These are phyloP conservation scores for Thymallus thymallus DNA, from an alignment of 2,113 vertebrate genomes.

Conservation along the genomic window DNA sequence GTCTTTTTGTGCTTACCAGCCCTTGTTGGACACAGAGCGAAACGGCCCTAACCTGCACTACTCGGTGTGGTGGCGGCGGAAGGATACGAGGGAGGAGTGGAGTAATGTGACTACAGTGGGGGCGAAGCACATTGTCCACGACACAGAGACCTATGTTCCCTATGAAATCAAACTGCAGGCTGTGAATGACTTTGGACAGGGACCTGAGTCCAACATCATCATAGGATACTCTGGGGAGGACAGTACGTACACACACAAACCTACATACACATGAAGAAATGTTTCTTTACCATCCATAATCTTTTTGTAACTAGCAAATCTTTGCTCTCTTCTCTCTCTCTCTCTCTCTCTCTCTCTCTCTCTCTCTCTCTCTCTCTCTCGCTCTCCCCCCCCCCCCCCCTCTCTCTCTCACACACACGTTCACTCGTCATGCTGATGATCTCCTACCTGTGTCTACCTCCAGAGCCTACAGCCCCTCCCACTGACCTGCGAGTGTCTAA, in stretches of 20 bases:
- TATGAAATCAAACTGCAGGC: slow-evolving; percentile 94
- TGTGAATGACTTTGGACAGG: slow-evolving; percentile 85
- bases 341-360: not conserved
- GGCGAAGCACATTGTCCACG: slow-evolving; percentile 76
- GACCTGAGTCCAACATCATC: slow-evolving; percentile 81
- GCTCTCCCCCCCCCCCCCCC: not conserved
- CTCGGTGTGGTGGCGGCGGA: slow-evolving; percentile 83
- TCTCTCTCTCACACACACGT: not conserved
- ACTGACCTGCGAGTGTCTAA: slow-evolving; percentile 83
- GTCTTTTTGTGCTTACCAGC: slow-evolving; percentile 31
- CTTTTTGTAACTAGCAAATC: not conserved
- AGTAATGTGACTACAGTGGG: slow-evolving; percentile 75
- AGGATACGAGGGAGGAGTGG: slow-evolving; percentile 82
- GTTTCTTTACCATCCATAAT: not conserved
- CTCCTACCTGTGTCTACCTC: not conserved
- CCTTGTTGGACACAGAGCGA: slow-evolving; percentile 77
- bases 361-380: not conserved
- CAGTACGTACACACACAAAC: slow-evolving; percentile 76
- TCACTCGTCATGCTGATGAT: not conserved
- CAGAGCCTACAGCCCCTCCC: slow-evolving; percentile 87
- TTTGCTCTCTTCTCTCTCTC: not conserved
- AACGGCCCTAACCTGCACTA: slow-evolving; percentile 90
- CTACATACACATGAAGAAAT: not conserved
- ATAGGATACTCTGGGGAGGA: slow-evolving; percentile 93
- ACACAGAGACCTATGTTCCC: slow-evolving; percentile 86